Evolutionary conservation across 2,113 vertebrate species (phyloP).

Genomic region (Poicephalus gulielmi): DNA sequence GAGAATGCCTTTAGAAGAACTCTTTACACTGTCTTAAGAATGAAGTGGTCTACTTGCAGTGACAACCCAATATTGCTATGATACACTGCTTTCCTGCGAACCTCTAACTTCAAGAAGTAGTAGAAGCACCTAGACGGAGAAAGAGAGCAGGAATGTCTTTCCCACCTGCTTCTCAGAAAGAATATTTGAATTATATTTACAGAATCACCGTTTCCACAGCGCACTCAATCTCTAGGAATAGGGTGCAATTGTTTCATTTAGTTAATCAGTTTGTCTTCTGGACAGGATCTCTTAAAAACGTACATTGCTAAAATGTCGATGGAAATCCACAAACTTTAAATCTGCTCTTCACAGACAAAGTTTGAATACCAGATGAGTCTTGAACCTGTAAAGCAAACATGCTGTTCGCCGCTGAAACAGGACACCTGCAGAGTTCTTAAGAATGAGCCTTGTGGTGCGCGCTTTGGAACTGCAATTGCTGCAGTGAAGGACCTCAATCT

Average conservation of each 20-base stretch:
- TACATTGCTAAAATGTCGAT: neutral
- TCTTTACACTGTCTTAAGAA: neutral
- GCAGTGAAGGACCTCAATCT: conserved; percentile 91
- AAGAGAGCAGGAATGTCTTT: neutral
- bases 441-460: conserved; percentile 90
- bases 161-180: neutral
- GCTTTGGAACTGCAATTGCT: conserved; percentile 95
- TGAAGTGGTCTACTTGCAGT: neutral
- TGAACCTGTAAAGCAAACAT: conserved; percentile 87
- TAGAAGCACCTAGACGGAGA: neutral
- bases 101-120: neutral
- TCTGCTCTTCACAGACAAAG: conserved; percentile 69
- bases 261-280: neutral
- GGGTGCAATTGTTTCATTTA: neutral
- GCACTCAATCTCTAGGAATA: neutral
- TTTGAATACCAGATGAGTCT: conserved; percentile 88
- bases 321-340: neutral
- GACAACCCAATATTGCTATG: neutral
- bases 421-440: conserved; percentile 76
- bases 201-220: neutral
- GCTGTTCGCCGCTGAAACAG: conserved; percentile 78
- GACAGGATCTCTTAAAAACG: neutral
- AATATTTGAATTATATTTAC: neutral
- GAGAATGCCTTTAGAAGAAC: neutral
- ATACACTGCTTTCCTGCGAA: neutral